These are phyloP conservation scores for Drosophila ustulata DNA, from an alignment of 2,888 invertebrate genomes.

Conservation along the genomic window DNA sequence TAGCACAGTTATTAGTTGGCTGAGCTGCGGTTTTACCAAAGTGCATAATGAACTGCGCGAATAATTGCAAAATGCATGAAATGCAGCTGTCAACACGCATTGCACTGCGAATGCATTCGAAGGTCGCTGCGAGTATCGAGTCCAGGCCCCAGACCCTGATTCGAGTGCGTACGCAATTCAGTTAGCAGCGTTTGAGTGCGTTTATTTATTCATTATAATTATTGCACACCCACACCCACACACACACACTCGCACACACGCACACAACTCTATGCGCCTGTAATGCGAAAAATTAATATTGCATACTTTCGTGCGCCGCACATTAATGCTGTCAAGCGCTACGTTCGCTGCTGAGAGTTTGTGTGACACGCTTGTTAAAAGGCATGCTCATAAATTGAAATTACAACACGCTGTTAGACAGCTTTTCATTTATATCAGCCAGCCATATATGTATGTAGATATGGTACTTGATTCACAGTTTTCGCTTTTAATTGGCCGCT, in stretches of 20 bases:
- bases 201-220: constrained; percentile 43
- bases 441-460: no score
- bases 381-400: constrained; percentile 34
- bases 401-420: constrained; percentile 34
- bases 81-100: constrained; percentile 17
- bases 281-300: constrained; percentile 59
- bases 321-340: constrained; percentile 22
- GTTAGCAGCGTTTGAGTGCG: constrained; percentile 17
- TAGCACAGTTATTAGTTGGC: constrained; percentile 1
- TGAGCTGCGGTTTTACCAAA: constrained; percentile 3
- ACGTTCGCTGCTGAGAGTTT: no score
- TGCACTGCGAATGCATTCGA: background rate
- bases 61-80: constrained; percentile 21
- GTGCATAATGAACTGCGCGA: constrained; percentile 3
- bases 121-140: constrained; percentile 1
- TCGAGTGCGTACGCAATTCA: constrained; percentile 28
- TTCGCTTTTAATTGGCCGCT: background rate
- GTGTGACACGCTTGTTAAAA: constrained; percentile 10
- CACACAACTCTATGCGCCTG: constrained; percentile 17
- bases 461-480: background rate
- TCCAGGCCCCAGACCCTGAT: background rate
- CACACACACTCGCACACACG: background rate
- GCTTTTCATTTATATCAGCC: constrained; percentile 14
- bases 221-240: constrained; percentile 8
- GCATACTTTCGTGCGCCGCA: constrained; percentile 46